Evolutionary conservation across 2,113 vertebrate species (phyloP).

Genomic region (Corydoras sp.): DNA sequence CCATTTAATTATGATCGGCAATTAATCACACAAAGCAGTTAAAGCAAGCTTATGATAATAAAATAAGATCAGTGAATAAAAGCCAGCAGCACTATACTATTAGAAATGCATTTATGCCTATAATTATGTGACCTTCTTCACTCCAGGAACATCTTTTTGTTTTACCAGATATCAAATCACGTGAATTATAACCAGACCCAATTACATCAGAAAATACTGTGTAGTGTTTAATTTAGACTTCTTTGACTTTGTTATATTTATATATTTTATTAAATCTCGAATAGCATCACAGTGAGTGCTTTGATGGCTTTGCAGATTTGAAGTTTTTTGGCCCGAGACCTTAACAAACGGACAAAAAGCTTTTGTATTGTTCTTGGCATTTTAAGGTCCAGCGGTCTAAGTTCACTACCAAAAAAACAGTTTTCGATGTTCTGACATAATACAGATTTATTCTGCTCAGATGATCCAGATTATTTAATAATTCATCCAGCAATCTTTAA

Average conservation of each 20-base stretch:
- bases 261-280: too few relatives aligned
- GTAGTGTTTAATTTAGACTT: too few relatives aligned
- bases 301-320: too few relatives aligned
- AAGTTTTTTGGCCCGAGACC: background rate
- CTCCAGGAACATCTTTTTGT: background rate
- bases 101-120: background rate
- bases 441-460: background rate
- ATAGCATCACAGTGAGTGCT: too few relatives aligned
- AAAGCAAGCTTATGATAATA: slow-evolving; percentile 4
- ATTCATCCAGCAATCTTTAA: background rate
- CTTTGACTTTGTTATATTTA: too few relatives aligned
- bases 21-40: slow-evolving; percentile 10
- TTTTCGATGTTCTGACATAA: background rate
- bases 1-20: slow-evolving; percentile 18
- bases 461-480: background rate
- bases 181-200: too few relatives aligned
- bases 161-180: too few relatives aligned
- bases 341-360: background rate
- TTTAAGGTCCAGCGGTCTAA: background rate
- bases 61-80: background rate
- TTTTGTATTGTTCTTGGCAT: background rate
- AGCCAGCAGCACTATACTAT: background rate
- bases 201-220: too few relatives aligned
- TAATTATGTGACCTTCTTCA: too few relatives aligned
- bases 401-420: background rate